Evolutionary conservation across 2,113 vertebrate genomes (phyloP).

Genomic region (Salvelinus namaycush): DNA sequence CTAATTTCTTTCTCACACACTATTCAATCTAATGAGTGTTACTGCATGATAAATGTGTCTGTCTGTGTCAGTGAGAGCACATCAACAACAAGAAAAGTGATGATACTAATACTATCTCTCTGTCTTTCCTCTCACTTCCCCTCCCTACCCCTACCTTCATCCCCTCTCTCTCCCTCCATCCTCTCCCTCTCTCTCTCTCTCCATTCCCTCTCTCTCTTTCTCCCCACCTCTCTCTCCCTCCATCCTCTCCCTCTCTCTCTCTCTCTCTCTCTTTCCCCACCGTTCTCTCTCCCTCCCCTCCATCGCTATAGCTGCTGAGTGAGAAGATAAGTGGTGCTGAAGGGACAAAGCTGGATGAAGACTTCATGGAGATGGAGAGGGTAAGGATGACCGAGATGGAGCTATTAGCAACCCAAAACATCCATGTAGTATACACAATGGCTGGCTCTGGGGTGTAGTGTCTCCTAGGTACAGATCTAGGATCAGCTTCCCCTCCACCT

Average conservation of each 20-base stretch:
- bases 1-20: not conserved
- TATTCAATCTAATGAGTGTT: not conserved
- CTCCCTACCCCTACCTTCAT: no score
- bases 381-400: constrained; percentile 80
- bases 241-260: no score
- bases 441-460: no score
- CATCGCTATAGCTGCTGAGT: constrained; percentile 81
- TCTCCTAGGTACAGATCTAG: no score
- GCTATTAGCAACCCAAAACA: no score
- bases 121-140: not conserved
- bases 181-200: not conserved
- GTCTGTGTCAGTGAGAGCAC: not conserved
- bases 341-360: constrained; percentile 91
- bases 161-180: not conserved
- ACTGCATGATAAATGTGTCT: not conserved
- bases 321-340: constrained; percentile 94
- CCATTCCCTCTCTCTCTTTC: not conserved
- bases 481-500: not conserved
- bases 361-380: constrained; percentile 93
- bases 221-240: no score
- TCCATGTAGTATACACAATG: no score
- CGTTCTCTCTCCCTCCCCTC: constrained; percentile 15
- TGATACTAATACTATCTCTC: not conserved
- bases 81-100: constrained; percentile 4
- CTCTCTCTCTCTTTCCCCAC: no score